Conservation (phyloP, 2,888 invertebrate species). For the Monochamus alternatus region DNA sequence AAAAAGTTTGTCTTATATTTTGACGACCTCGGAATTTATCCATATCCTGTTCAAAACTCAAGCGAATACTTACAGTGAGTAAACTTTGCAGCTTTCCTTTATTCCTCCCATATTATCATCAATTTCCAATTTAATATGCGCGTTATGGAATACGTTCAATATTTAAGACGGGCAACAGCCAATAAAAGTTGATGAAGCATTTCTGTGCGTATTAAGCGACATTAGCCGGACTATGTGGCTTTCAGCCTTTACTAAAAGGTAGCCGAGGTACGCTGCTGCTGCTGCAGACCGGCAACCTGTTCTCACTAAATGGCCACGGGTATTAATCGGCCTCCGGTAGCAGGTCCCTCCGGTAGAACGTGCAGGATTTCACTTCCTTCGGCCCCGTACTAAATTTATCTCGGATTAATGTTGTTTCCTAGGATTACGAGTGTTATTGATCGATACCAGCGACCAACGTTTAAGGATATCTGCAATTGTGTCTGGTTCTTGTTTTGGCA, state of each 20-base stretch:
- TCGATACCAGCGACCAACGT: constrained; percentile 3
- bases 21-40: too few relatives aligned
- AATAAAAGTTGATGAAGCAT: constrained; percentile 35
- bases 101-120: background rate
- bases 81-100: background rate
- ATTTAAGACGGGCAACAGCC: constrained; percentile 26
- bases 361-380: constrained; percentile 31
- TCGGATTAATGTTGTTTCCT: constrained; percentile 39
- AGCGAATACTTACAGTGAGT: too few relatives aligned
- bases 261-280: background rate
- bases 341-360: constrained; percentile 7
- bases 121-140: constrained; percentile 23
- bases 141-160: constrained; percentile 13
- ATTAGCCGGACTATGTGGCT: constrained; percentile 17
- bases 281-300: constrained; percentile 7
- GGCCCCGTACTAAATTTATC: constrained; percentile 25
- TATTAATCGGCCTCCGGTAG: constrained; percentile 12
- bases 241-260: constrained; percentile 14
- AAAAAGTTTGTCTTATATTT: too few relatives aligned
- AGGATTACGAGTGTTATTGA: constrained; percentile 30
- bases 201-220: constrained; percentile 20
- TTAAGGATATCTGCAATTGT: constrained; percentile 8
- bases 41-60: too few relatives aligned
- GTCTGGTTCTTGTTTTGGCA: background rate
- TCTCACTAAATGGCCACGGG: constrained; percentile 13